Conservation (phyloP, 2,797 vertebrate genomes). For the Poeciliopsis paucimaculata region DNA sequence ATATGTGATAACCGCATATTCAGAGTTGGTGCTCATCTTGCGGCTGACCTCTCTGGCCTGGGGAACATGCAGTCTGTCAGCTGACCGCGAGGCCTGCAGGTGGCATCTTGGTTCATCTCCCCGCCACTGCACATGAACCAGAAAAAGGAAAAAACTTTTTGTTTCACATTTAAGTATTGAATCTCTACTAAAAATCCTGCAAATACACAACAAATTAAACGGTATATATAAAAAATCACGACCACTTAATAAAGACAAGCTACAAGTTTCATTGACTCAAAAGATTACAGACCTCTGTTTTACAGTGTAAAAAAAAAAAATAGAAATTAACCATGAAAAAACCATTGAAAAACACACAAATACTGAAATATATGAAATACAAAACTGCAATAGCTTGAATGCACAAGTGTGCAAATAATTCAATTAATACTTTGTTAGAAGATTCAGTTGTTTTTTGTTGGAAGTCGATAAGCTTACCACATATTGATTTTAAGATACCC, state of each 20-base stretch:
- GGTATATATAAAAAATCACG: too few species aligned
- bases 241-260: not conserved
- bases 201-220: not conserved
- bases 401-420: not conserved
- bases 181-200: not conserved
- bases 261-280: not conserved
- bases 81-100: slow-evolving; percentile 76
- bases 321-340: not conserved
- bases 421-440: not conserved
- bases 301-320: not conserved
- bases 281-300: not conserved
- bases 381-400: not conserved
- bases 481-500: not conserved
- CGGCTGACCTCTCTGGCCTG: slow-evolving; percentile 79
- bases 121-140: slow-evolving; percentile 67
- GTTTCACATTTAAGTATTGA: not conserved
- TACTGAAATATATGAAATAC: not conserved
- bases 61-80: slow-evolving; percentile 80
- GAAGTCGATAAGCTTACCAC: not conserved
- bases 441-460: not conserved
- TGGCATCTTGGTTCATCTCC: slow-evolving; percentile 60
- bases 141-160: not conserved
- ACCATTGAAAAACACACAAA: not conserved
- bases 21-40: slow-evolving; percentile 84
- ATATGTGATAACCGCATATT: slow-evolving; percentile 85